A percentile compares a stretch with the other conserved stretches of the same genome.
These are phyloP conservation scores for Morphnarchus princeps DNA, from an alignment of 2,113 vertebrate genomes.

Conservation along the genomic window DNA sequence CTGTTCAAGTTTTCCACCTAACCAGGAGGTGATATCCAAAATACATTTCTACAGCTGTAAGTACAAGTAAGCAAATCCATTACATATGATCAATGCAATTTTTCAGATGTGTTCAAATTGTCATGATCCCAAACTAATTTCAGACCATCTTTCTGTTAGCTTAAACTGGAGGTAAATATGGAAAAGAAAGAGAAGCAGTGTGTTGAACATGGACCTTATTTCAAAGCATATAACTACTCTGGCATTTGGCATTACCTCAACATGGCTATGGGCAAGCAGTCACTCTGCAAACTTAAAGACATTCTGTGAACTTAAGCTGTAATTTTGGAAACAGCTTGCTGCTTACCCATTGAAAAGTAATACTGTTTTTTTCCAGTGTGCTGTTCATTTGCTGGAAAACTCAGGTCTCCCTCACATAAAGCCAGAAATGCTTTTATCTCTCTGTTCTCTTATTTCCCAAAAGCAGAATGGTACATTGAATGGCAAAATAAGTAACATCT, in stretches of 20 bases:
- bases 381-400: constrained; percentile 47
- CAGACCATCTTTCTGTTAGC: background rate
- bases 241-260: background rate
- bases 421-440: constrained; percentile 39
- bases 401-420: background rate
- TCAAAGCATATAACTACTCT: background rate
- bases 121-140: background rate
- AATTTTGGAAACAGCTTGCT: constrained; percentile 47
- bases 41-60: background rate
- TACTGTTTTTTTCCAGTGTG: constrained; percentile 44
- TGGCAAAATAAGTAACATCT: constrained; percentile 40
- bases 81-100: background rate
- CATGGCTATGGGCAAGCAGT: constrained; percentile 6
- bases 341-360: constrained; percentile 49
- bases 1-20: background rate
- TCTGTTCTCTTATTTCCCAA: constrained; percentile 32
- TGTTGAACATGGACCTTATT: background rate
- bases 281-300: background rate
- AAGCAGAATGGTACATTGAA: constrained; percentile 37
- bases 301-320: constrained; percentile 30
- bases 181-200: background rate
- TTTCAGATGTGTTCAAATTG: background rate
- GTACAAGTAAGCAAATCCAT: background rate
- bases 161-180: background rate
- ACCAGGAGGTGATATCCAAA: background rate